Base-by-base conservation (phyloP, 2,888 invertebrate species). In the Punctoribates punctum region DNA sequence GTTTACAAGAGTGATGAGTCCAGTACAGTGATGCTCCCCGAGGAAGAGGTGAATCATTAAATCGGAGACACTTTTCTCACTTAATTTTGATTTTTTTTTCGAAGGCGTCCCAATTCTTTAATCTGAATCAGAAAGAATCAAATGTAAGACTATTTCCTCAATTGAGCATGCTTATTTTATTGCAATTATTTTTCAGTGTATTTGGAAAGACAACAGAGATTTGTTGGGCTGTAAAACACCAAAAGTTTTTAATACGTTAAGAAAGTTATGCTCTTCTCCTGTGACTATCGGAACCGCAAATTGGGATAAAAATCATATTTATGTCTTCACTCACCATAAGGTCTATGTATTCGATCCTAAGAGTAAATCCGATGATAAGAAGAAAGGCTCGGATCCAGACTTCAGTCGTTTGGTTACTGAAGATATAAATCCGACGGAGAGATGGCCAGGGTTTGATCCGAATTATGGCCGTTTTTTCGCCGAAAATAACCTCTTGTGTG, bases 141-240 rank as follows among this genome's bases (percentile, higher is more conserved):
- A 0, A 72, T 20, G 72, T 46, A 72, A 72, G 72, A 34, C 34
- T n/a, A n/a, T n/a, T n/a, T n/a, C n/a, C n/a, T n/a, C n/a, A n/a
- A n/a, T n/a, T n/a, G n/a, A n/a, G 29, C 20, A 23, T 17, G 5
- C 13, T 4, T 23, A 4, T 23, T 8, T 11, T 23, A 29, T 27
- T 13, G 15, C 8, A 29, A 57, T 23, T 42, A 6, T 11, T 42
- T 23, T 23, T n/a, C 17, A 72, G 72, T 72, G 72, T 20, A 46
- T 72, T 72, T 72, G 72, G 72, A 72, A 27, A 72, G 72, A 72
- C 46, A 72, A 72, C 27, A 42, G 25, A 15, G 72, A 72, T 9
- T 27, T 72, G 17, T 48, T 72, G 5, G 48, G 72, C 15, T 72
- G 72, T 27, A 25, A 48, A 3, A 13, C 3, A 15, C 20, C 72